Base-by-base conservation (phyloP, 2,888 invertebrate genomes). In the Orchestes rusci region DNA sequence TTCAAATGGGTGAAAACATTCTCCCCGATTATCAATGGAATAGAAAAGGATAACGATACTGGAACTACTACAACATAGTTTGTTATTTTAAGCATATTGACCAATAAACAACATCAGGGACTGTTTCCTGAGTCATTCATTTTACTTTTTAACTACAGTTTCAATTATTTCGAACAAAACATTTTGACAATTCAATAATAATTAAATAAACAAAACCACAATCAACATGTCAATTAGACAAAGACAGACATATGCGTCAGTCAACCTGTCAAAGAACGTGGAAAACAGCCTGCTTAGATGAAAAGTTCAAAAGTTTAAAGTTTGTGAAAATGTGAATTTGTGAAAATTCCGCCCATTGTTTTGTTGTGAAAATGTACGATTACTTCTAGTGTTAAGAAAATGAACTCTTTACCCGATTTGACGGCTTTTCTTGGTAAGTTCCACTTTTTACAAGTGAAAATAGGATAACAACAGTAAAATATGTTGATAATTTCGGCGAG, bases 401-500 rank as follows among this genome's bases (percentile, higher is more conserved):
- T 67, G 67, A 66, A 66, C 58, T 54, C 62, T 23, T 52, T 63
- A 47, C 54, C 61, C 46, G 67, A 66, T 55, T 57, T 65, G 52
- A 39, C 41, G 5, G 44, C 37, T 8, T 44, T 48, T 44, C 32
- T 48, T 29, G 44, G 48, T 45, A 31, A 44, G 48, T 48, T 23
- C 43, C 13, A 29, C 18, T 42, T 42, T 31, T 27, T 18, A 32
- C 12, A 23, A 15, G 19, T 18, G 19, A 38, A 37, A 16, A 36
- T 32, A 38, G 32, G 19, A 48, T 34, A 42, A 42, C 7, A 38
- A 48, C 13, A 40, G 18, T 34, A 29, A 45, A 50, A 45, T 50
- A 50, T 46, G 45, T 49, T 49, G 42, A 45, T 45, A 49, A 15
- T 43, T 45, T n/a, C n/a, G n/a, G n/a, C n/a, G n/a, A n/a, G n/a